Conservation (phyloP, 1,140 invertebrate species). For the Drosophila bifasciata region DNA sequence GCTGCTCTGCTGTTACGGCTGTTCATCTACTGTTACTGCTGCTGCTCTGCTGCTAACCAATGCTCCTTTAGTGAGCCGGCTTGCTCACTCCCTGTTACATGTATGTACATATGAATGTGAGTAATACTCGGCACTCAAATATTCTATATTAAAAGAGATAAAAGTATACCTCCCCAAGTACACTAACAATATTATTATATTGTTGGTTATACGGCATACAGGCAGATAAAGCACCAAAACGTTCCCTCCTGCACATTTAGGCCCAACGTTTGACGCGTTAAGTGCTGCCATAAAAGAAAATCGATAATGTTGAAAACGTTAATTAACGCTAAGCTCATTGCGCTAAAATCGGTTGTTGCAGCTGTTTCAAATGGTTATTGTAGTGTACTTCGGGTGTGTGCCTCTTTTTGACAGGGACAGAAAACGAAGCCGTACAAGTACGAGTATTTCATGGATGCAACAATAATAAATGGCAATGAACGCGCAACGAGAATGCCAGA, state of each 20-base stretch:
- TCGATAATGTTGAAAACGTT: slow-evolving; percentile 70
- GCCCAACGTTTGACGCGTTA: neutral
- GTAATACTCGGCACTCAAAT: too few species aligned
- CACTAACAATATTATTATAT: slow-evolving; percentile 6
- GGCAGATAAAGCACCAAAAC: too few species aligned
- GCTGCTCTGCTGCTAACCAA: too few species aligned
- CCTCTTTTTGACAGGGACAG: slow-evolving; percentile 19
- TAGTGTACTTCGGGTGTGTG: slow-evolving; percentile 33
- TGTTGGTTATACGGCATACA: too few species aligned
- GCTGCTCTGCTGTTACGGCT: too few species aligned
- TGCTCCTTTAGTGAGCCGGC: too few species aligned
- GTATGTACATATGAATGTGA: too few species aligned
- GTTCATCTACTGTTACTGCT: too few species aligned
- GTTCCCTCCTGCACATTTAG: too few species aligned
- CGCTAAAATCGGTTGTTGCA: slow-evolving; percentile 53
- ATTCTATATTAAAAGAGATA: neutral
- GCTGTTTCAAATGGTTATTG: slow-evolving; percentile 39
- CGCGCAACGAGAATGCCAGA: slow-evolving; percentile 63
- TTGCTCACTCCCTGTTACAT: too few species aligned
- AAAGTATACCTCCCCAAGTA: slow-evolving; percentile 12
- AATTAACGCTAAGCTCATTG: slow-evolving; percentile 71
- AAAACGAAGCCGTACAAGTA: slow-evolving; percentile 72
- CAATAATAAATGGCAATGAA: slow-evolving; percentile 69
- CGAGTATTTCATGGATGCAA: slow-evolving; percentile 69
- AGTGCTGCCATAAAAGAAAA: slow-evolving; percentile 54